Evolutionary conservation across 2,888 invertebrate species (phyloP).

Genomic region (Chloroclysta siterata): DNA sequence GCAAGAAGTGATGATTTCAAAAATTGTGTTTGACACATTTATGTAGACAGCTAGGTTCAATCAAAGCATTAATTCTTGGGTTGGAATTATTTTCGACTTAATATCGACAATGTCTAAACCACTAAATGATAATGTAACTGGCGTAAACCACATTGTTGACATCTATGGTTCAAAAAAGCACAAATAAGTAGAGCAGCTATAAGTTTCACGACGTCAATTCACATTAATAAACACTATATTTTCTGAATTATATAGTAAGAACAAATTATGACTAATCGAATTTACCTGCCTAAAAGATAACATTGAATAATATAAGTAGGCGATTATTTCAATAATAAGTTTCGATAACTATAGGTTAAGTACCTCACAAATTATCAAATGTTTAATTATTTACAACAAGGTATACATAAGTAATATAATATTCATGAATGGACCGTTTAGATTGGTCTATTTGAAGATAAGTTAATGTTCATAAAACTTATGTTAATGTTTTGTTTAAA

Average conservation of each 20-base stretch:
- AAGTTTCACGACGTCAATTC: slow-evolving; percentile 17
- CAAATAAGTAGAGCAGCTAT: slow-evolving; percentile 19
- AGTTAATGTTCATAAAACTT: slow-evolving; percentile 27
- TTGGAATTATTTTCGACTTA: not conserved
- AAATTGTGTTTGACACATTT: slow-evolving; percentile 40
- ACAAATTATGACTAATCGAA: slow-evolving; percentile 51
- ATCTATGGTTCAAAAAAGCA: slow-evolving; percentile 2
- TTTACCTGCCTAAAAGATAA: slow-evolving; percentile 44
- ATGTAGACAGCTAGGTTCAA: slow-evolving; percentile 18
- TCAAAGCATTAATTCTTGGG: slow-evolving; percentile 17
- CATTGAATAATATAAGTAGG: slow-evolving; percentile 50
- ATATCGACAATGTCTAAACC: not conserved
- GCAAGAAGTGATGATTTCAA: slow-evolving; percentile 30
- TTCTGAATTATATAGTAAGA: slow-evolving; percentile 65
- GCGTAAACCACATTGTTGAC: not conserved
- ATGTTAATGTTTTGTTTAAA: slow-evolving; percentile 36
- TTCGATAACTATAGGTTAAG: slow-evolving; percentile 19
- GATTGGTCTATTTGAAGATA: slow-evolving; percentile 61
- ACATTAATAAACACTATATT: slow-evolving; percentile 57
- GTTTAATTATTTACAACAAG: slow-evolving; percentile 17
- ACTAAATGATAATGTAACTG: too few species aligned
- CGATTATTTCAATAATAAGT: slow-evolving; percentile 42
- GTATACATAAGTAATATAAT: not conserved
- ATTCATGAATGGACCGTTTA: slow-evolving; percentile 37
- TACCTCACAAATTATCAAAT: slow-evolving; percentile 29